phyloP scores from a whole-genome alignment of 2,113 vertebrate species.

The Lampris megalopsis region DNA sequence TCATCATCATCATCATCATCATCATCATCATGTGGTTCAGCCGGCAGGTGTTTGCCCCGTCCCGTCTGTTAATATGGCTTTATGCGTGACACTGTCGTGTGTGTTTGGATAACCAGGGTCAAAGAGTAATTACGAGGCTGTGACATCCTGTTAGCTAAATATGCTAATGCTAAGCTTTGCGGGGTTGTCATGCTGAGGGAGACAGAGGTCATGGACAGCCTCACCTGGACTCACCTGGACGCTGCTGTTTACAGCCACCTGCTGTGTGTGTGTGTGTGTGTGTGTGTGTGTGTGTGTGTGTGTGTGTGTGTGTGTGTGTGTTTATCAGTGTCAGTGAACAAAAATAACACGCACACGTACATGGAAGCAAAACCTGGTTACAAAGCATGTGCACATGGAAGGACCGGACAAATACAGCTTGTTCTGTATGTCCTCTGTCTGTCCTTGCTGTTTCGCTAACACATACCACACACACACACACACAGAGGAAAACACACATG shows the following conservation, averaged over 20 bases:
- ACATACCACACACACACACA: constrained; percentile 3
- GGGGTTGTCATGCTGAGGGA: constrained; percentile 57
- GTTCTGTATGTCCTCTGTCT: not conserved
- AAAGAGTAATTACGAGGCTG: constrained; percentile 65
- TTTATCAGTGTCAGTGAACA: too few species aligned
- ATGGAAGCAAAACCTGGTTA: too few species aligned
- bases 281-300: constrained; percentile 24
- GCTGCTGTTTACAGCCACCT: constrained; percentile 68
- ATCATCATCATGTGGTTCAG: not conserved
- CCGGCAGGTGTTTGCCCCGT: not conserved
- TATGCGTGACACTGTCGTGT: constrained; percentile 19
- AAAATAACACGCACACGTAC: too few species aligned
- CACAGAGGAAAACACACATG: not conserved
- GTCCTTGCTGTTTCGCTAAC: not conserved
- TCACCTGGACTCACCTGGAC: constrained; percentile 74
- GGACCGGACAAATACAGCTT: not conserved
- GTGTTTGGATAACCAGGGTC: constrained; percentile 45
- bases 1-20: too few species aligned
- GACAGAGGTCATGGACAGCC: constrained; percentile 70
- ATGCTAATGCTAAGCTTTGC: constrained; percentile 64
- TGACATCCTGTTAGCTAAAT: constrained; percentile 64
- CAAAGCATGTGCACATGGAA: not conserved
- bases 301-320: constrained; percentile 1
- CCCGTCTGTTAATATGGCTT: not conserved
- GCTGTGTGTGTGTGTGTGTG: constrained; percentile 36